Evolutionary conservation across 2,113 vertebrate genomes (phyloP).

Genomic region (Crotalus viridis): DNA sequence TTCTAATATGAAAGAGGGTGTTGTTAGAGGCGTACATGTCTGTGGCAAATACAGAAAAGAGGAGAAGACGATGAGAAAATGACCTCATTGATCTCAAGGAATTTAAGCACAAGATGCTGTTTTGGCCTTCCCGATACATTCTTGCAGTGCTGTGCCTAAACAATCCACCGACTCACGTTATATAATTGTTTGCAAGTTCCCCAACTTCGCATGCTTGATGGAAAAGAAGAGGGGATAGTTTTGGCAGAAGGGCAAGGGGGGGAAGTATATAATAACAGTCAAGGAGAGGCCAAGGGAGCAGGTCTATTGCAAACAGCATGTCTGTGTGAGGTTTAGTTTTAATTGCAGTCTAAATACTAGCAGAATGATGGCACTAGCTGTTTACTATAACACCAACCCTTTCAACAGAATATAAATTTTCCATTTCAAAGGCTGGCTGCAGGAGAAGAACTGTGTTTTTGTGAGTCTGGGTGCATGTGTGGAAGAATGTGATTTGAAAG

Average conservation of each 20-base stretch:
- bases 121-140: conserved; percentile 52
- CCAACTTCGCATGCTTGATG: fast-evolving
- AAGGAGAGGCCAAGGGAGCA: background rate
- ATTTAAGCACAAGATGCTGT: conserved; percentile 67
- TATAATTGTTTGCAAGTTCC: conserved; percentile 14
- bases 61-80: conserved; percentile 76
- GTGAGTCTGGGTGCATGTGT: conserved; percentile 15
- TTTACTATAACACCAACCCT: conserved; percentile 44
- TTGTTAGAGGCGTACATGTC: conserved; percentile 75
- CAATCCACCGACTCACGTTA: conserved; percentile 42
- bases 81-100: conserved; percentile 73
- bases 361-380: conserved; percentile 49
- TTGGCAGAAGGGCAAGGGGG: background rate
- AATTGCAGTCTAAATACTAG: conserved; percentile 28
- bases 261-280: background rate
- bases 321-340: conserved; percentile 29
- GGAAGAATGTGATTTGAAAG: conserved; percentile 21
- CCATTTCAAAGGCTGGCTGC: conserved; percentile 48
- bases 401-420: conserved; percentile 53
- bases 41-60: conserved; percentile 75
- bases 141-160: conserved; percentile 36
- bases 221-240: background rate
- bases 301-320: background rate
- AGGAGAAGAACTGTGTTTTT: conserved; percentile 30
- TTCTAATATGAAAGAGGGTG: conserved; percentile 79